Evolutionary conservation across 2,797 vertebrate genomes (phyloP).

Genomic region (Melanotaenia maccullochi): DNA sequence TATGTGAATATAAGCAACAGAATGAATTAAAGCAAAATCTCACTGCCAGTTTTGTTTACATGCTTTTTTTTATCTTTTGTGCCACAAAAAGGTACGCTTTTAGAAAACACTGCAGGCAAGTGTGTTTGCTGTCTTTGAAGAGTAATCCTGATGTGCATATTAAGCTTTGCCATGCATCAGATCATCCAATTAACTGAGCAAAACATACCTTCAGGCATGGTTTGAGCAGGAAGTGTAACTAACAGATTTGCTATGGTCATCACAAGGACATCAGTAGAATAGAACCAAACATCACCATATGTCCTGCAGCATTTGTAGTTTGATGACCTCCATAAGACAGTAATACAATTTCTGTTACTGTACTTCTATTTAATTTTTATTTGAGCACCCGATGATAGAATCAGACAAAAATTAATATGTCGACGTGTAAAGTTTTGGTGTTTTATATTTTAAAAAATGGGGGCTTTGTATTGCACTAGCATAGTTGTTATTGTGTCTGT

Average conservation of each 20-base stretch:
- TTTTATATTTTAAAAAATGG: not conserved
- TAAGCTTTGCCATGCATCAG: constrained; percentile 41
- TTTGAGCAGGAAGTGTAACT: constrained; percentile 27
- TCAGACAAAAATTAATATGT: not conserved
- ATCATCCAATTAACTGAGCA: constrained; percentile 16
- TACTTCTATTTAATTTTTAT: not conserved
- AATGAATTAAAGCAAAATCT: not conserved
- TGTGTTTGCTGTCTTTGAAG: constrained; percentile 2
- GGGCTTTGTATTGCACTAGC: constrained; percentile 3
- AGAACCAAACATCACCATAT: not conserved
- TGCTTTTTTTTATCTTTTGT: constrained; percentile 1
- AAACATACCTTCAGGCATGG: constrained; percentile 15
- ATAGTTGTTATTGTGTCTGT: not conserved
- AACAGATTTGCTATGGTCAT: constrained; percentile 20
- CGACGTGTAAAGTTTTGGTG: not conserved
- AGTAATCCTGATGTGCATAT: constrained; percentile 23
- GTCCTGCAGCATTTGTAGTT: not conserved
- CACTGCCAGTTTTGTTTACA: not conserved
- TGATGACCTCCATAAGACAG: not conserved
- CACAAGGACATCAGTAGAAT: constrained; percentile 8
- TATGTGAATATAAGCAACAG: not conserved
- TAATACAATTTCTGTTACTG: not conserved
- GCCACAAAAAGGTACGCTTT: not conserved
- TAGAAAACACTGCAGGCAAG: constrained; percentile 16
- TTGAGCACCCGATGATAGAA: not conserved